Evolutionary conservation across 1,140 invertebrate genomes (phyloP).

Genomic region (Stenopsyche tienmushanensis): DNA sequence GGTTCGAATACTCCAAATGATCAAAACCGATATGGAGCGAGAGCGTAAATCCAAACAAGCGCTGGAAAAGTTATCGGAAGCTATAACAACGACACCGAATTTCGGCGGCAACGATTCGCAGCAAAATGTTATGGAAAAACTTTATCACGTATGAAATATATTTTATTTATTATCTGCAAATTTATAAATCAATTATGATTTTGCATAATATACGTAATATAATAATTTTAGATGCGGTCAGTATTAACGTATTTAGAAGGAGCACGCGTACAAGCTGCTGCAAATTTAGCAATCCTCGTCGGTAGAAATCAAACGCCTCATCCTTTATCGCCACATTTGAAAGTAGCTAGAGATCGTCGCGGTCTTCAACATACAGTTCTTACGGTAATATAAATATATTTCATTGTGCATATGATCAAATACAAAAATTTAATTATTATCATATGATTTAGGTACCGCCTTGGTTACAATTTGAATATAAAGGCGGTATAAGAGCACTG

Average conservation of each 20-base stretch:
- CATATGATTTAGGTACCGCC: conserved; percentile 65
- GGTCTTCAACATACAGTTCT: conserved; percentile 83
- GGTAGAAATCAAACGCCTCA: conserved; percentile 72
- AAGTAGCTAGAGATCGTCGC: conserved; percentile 85
- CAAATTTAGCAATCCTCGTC: conserved; percentile 78
- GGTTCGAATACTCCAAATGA: conserved; percentile 78
- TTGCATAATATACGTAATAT: conserved; percentile 14
- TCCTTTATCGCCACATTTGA: conserved; percentile 81
- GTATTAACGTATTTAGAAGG: conserved; percentile 92
- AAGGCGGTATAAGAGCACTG: conserved; percentile 32
- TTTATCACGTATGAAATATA: conserved; percentile 73
- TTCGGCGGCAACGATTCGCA: conserved; percentile 88
- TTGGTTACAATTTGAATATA: conserved; percentile 70
- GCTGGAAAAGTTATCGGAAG: conserved; percentile 84
- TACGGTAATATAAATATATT: conserved; percentile 58
- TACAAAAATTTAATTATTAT: conserved; percentile 6
- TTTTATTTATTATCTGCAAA: conserved; percentile 43
- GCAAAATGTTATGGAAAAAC: conserved; percentile 87
- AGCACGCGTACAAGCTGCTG: conserved; percentile 82
- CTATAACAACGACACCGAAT: conserved; percentile 86
- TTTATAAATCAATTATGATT: conserved; percentile 18
- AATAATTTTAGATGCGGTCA: conserved; percentile 74
- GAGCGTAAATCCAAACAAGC: conserved; percentile 83
- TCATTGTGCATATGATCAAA: conserved; percentile 16
- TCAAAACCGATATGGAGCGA: conserved; percentile 81